Evolutionary conservation across 1,140 invertebrate species (phyloP).

Genomic region (Calycopis cecrops): DNA sequence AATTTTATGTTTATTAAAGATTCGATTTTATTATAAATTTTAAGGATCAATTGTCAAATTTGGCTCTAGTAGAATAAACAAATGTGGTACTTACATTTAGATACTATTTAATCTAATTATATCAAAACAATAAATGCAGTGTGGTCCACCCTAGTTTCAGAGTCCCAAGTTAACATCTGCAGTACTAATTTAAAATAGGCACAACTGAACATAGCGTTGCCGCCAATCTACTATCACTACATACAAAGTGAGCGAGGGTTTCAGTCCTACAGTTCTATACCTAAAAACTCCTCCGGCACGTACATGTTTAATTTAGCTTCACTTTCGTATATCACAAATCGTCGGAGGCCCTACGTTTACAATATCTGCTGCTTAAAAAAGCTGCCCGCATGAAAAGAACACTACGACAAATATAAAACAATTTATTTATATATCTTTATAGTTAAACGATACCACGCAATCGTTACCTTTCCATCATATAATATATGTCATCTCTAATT

Average conservation of each 20-base stretch:
- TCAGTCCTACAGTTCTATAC: constrained; percentile 47
- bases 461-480: constrained; percentile 1
- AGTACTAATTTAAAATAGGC: constrained; percentile 50
- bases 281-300: constrained; percentile 8
- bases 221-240: constrained; percentile 32
- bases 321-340: constrained; percentile 11
- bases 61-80: no score
- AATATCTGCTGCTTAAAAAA: neutral
- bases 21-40: no score
- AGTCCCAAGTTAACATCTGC: constrained; percentile 32
- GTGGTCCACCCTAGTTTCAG: constrained; percentile 31
- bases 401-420: constrained; percentile 1
- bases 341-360: neutral
- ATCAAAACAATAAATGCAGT: constrained; percentile 23
- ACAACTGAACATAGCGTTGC: constrained; percentile 57
- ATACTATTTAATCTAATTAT: no score
- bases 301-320: constrained; percentile 11
- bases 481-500: constrained; percentile 26
- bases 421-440: constrained; percentile 8
- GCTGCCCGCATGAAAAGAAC: constrained; percentile 3
- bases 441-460: neutral
- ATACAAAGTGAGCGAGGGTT: constrained; percentile 50
- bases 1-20: no score
- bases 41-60: no score
- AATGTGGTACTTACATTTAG: no score